Evolutionary conservation across 2,888 invertebrate genomes (phyloP).

Genomic region (Volucella inanis): DNA sequence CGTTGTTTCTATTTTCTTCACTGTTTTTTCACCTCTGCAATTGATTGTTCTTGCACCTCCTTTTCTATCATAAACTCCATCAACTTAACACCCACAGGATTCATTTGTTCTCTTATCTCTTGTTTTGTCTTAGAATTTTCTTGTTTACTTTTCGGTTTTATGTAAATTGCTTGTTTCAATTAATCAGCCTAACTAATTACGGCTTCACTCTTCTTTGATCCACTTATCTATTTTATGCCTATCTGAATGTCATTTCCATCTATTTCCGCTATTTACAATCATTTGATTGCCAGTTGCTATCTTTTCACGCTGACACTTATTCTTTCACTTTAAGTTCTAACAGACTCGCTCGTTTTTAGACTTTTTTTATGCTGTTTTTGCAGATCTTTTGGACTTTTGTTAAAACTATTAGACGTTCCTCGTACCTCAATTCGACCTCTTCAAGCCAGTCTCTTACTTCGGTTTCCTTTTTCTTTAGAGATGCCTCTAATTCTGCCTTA

Average conservation of each 20-base stretch:
- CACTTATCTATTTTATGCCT: no score
- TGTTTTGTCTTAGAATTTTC: conserved; percentile 1
- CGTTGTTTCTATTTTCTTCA: neutral
- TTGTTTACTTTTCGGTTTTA: conserved; percentile 3
- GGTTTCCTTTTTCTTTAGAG: conserved; percentile 21
- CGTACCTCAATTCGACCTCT: conserved; percentile 2
- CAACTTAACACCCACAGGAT: neutral
- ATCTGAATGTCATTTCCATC: conserved; percentile 17
- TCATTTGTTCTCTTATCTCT: neutral
- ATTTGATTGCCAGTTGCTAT: conserved; percentile 13
- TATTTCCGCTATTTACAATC: neutral
- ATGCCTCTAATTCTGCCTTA: conserved; percentile 23
- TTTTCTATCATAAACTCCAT: conserved; percentile 7
- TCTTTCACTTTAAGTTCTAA: conserved; percentile 10
- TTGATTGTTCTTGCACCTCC: conserved; percentile 11
- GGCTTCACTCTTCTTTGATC: neutral
- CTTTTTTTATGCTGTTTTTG: conserved; percentile 8
- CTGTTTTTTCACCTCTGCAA: conserved; percentile 14
- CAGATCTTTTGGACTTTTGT: conserved; percentile 2
- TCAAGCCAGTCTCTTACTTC: conserved; percentile 19
- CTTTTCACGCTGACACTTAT: conserved; percentile 1
- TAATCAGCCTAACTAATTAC: conserved; percentile 11
- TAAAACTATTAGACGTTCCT: neutral
- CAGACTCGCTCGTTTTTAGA: conserved; percentile 18
- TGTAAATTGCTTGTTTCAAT: conserved; percentile 7